phyloP scores from a whole-genome alignment of 2,888 invertebrate genomes.

The Rotaria socialis region DNA sequence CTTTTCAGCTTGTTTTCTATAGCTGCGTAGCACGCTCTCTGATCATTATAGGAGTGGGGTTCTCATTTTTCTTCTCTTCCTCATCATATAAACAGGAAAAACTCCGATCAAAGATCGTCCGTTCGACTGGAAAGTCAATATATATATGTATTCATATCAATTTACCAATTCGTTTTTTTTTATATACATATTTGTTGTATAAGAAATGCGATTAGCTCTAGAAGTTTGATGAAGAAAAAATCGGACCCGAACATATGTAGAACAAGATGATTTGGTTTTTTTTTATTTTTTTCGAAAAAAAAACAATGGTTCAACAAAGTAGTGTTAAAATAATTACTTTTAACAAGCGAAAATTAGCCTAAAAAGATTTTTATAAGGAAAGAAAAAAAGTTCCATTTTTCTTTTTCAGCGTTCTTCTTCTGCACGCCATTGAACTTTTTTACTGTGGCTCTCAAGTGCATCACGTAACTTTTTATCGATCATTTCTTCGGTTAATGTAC shows the following conservation, averaged over 20 bases:
- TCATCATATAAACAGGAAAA: neutral
- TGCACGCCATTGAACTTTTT: constrained; percentile 64
- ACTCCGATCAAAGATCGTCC: neutral
- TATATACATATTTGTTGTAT: neutral
- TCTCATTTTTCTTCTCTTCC: neutral
- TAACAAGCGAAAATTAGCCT: neutral
- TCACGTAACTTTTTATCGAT: constrained; percentile 78
- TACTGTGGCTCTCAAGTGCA: constrained; percentile 78
- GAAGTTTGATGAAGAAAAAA: neutral
- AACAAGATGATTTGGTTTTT: neutral
- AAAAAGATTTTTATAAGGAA: neutral
- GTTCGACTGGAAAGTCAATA: constrained; percentile 4
- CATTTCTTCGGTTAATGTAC: constrained; percentile 84
- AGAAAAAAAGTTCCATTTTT: neutral
- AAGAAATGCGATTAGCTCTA: neutral
- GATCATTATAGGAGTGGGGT: neutral
- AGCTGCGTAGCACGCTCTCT: neutral
- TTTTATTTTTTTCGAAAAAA: neutral
- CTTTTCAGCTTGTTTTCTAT: neutral
- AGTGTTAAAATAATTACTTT: neutral
- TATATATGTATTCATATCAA: neutral
- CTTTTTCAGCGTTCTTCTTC: neutral
- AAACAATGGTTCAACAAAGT: neutral
- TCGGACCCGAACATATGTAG: neutral
- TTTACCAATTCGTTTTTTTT: neutral